A percentile compares a stretch with the other conserved stretches of the same genome.
phyloP scores from a whole-genome alignment of 64 coral and sea anemone genomes.

The Cladopsammia gracilis region DNA sequence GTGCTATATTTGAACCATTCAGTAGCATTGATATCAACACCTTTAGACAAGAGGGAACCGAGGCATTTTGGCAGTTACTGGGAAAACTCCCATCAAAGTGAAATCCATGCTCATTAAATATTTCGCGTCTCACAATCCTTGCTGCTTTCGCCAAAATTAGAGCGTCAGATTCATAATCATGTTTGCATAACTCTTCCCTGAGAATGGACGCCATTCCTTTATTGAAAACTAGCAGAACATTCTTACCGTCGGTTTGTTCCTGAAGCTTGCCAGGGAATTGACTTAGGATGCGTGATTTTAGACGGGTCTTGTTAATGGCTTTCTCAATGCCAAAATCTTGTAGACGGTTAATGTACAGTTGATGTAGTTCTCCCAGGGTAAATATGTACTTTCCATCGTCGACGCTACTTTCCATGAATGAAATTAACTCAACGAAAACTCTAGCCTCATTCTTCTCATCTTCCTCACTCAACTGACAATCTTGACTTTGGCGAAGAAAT shows the following conservation, averaged over 20 bases:
- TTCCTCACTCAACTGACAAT: no score
- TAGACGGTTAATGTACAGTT: no score
- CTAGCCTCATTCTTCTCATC: no score
- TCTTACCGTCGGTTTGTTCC: background rate
- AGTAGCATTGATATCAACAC: conserved; percentile 57
- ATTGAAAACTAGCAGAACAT: background rate
- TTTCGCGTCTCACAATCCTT: background rate
- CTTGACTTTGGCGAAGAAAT: no score
- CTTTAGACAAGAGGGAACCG: conserved; percentile 16
- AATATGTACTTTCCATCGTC: no score
- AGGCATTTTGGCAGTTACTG: background rate
- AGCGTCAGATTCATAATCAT: conserved; percentile 7
- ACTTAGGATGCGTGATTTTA: background rate
- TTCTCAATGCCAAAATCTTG: no score
- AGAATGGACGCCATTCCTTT: background rate
- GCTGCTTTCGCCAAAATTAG: background rate
- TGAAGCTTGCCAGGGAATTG: background rate
- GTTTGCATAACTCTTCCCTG: background rate
- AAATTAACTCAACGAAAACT: no score
- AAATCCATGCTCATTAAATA: background rate
- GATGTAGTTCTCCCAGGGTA: no score
- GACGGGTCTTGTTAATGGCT: background rate
- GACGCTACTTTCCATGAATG: no score
- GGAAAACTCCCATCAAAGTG: background rate
- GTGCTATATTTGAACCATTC: conserved; percentile 32